Conservation (phyloP, 2,797 vertebrate genomes). For the Triplophysa yarkandensis region DNA sequence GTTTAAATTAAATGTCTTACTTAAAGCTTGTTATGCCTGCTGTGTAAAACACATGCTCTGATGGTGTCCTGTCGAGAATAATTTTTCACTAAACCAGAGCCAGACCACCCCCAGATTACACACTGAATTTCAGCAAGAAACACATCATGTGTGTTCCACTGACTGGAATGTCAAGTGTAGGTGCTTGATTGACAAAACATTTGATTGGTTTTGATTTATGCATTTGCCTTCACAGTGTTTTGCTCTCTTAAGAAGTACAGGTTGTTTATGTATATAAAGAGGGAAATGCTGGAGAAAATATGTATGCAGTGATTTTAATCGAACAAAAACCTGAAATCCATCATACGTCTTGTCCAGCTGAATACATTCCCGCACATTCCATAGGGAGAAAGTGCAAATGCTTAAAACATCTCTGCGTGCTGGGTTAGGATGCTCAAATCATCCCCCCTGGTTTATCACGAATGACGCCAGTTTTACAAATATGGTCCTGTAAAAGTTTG, state of each 20-base stretch:
- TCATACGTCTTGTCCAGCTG: not conserved
- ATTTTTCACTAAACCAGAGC: slow-evolving; percentile 62
- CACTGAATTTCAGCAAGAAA: slow-evolving; percentile 42
- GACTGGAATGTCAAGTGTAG: slow-evolving; percentile 17
- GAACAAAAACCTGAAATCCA: not conserved
- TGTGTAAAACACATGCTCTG: slow-evolving; percentile 52
- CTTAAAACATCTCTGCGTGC: not conserved
- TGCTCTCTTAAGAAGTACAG: slow-evolving; percentile 50
- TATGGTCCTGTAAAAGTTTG: slow-evolving; percentile 9
- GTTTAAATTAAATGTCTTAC: slow-evolving; percentile 52
- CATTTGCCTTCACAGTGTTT: slow-evolving; percentile 46
- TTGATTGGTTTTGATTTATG: slow-evolving; percentile 69
- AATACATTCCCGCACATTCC: not conserved
- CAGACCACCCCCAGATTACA: slow-evolving; percentile 39
- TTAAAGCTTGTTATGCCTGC: slow-evolving; percentile 59
- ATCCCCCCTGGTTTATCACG: not conserved
- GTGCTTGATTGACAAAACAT: slow-evolving; percentile 62
- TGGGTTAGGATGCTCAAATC: not conserved
- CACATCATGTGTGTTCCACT: slow-evolving; percentile 29
- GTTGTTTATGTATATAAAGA: slow-evolving; percentile 67
- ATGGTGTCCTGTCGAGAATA: slow-evolving; percentile 60
- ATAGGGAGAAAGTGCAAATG: not conserved
- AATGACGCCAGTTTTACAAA: not conserved
- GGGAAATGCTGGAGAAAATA: slow-evolving; percentile 38
- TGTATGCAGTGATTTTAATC: not conserved